Evolutionary conservation across 2,113 vertebrate species (phyloP), one percentile per base, ranked within the genome.

Genomic region (Morone chrysops): DNA sequence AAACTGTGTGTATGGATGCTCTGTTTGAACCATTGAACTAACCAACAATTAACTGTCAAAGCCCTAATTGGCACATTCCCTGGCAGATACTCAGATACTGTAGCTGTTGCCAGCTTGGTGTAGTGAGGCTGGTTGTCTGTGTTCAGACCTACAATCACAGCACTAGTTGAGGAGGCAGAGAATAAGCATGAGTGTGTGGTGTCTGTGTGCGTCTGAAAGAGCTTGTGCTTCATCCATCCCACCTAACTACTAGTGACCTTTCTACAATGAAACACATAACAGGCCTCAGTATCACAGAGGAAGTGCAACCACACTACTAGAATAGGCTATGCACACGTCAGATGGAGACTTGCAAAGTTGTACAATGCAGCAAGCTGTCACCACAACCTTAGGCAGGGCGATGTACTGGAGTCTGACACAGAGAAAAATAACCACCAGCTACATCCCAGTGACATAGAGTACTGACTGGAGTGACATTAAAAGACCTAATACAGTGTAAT

Each of bases 1-100:
- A 50, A 78, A 73, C 71, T 72, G 47, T 45, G 54, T 71, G 61
- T 77, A 66, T 59, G 70, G 62, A 59, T 45, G 78, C 69, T 74
- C 57, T 71, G 78, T 88, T 85, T 77, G 50, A 82, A 69, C 53
- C 68, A 67, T 17, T 20, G 25, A 62, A 68, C 74, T 11, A 92
- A 86, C 86, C 81, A 66, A 75, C 69, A 90, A 91, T 93, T 89
- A 87, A 86, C 60, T 61, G 69, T 72, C 79, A 84, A 85, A 84
- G 50, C 82, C 72, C 47, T 81, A 81, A 87, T 83, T 83, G 86
- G 70, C 83, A 86, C 90, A 90, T 92, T 88, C 81, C 71, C 84
- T 88, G 83, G 88, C 85, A 85, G 70, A 75, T 68, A 78, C 83
- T 81, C 86, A 74, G 54, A 72, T 75, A 54, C 54, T 38, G 70